Conservation (phyloP, 2,888 invertebrate species). For the Chirona hameri region DNA sequence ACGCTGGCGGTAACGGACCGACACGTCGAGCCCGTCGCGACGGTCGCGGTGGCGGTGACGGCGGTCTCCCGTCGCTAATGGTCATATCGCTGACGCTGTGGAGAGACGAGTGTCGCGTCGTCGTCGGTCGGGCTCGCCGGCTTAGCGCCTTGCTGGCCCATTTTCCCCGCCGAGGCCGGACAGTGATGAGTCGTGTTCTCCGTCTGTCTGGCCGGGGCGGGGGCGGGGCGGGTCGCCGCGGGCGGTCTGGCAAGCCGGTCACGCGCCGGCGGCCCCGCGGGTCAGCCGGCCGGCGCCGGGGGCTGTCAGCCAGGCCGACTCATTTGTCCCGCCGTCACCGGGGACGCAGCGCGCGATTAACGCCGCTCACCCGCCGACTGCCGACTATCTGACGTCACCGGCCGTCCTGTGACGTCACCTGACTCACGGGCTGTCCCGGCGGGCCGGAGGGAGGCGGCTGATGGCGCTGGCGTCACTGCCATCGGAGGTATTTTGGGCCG, state of each 20-base stretch:
- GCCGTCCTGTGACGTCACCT: not conserved
- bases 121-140: not conserved
- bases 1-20: too few species aligned
- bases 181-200: not conserved
- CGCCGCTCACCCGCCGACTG: not conserved
- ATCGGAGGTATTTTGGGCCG: not conserved
- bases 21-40: too few species aligned
- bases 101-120: not conserved
- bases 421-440: not conserved
- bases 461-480: not conserved
- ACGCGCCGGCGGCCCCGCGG: not conserved
- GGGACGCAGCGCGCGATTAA: not conserved
- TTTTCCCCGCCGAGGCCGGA: not conserved
- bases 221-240: not conserved
- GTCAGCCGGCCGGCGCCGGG: not conserved
- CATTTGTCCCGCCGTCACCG: not conserved
- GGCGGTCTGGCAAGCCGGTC: not conserved
- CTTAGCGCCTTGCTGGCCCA: not conserved
- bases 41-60: not conserved
- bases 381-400: not conserved
- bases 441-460: not conserved
- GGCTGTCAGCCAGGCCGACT: not conserved
- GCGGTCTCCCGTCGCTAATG: not conserved
- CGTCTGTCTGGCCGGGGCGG: not conserved
- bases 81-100: not conserved